Conservation (phyloP, 2,797 vertebrate species). For the Oryzias sinensis region DNA sequence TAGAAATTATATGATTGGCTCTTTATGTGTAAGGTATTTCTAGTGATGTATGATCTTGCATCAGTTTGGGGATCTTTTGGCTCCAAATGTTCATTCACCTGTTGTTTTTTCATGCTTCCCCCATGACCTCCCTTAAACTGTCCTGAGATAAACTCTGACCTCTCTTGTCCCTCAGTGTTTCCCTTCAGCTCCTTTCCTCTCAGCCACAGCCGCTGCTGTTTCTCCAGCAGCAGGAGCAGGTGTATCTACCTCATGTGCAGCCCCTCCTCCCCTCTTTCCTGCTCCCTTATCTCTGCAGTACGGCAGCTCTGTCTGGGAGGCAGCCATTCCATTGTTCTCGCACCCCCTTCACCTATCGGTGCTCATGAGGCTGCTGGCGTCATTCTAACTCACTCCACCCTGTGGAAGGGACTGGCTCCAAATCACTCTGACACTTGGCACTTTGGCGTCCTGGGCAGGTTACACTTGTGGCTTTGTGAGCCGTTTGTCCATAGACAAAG, state of each 20-base stretch:
- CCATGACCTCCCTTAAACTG: constrained; percentile 32
- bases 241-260: constrained; percentile 61
- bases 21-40: too few species aligned
- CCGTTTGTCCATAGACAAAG: constrained; percentile 54
- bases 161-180: constrained; percentile 19
- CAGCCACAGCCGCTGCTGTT: constrained; percentile 49
- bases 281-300: constrained; percentile 74
- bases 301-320: constrained; percentile 66
- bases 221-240: constrained; percentile 61
- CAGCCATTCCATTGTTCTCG: constrained; percentile 75
- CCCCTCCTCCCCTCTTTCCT: constrained; percentile 37
- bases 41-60: too few species aligned
- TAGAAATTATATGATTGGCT: too few species aligned
- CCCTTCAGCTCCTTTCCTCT: constrained; percentile 11
- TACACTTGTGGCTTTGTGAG: constrained; percentile 35
- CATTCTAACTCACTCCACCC: constrained; percentile 45
- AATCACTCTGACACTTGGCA: constrained; percentile 65
- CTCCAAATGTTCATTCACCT: constrained; percentile 9
- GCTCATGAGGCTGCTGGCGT: constrained; percentile 50
- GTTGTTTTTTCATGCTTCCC: constrained; percentile 24
- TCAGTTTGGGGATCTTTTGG: too few species aligned
- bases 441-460: constrained; percentile 53
- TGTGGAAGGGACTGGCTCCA: constrained; percentile 43
- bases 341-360: constrained; percentile 53
- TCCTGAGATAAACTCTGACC: constrained; percentile 61